phyloP scores from a whole-genome alignment of 2,797 vertebrate genomes.

The Betta splendens region DNA sequence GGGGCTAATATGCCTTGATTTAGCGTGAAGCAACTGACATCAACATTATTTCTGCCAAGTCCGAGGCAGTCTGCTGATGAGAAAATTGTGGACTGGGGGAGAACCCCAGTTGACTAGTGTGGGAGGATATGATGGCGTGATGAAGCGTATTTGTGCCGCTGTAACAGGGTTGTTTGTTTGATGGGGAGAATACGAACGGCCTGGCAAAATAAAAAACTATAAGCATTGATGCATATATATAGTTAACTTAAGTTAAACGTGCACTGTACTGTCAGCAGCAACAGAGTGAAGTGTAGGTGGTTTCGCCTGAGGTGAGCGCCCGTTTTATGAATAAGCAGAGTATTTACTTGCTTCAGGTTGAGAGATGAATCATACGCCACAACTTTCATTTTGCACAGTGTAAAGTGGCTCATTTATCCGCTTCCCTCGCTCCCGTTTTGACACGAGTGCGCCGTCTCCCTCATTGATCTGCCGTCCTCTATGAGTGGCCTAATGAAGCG shows the following conservation, averaged over 20 bases:
- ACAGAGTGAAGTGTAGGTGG: not conserved
- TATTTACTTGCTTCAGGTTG: constrained; percentile 34
- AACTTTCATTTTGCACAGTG: constrained; percentile 51
- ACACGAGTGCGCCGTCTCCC: constrained; percentile 50
- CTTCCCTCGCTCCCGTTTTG: constrained; percentile 28
- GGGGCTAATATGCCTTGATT: constrained; percentile 60
- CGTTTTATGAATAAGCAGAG: constrained; percentile 30
- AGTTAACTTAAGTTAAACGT: not conserved
- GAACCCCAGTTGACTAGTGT: constrained; percentile 13
- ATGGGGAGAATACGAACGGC: constrained; percentile 1
- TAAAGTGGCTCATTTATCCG: constrained; percentile 45
- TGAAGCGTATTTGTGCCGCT: constrained; percentile 8
- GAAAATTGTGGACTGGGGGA: constrained; percentile 31
- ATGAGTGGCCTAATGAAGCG: constrained; percentile 72
- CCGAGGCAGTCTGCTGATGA: constrained; percentile 43
- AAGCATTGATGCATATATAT: not conserved
- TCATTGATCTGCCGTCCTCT: constrained; percentile 69
- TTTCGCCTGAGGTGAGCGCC: constrained; percentile 26
- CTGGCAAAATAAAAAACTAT: not conserved
- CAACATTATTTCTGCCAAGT: constrained; percentile 59
- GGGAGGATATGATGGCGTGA: constrained; percentile 2
- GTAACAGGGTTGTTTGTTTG: constrained; percentile 13
- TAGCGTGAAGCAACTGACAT: constrained; percentile 63
- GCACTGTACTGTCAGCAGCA: not conserved
- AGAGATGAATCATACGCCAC: constrained; percentile 29